phyloP scores from a whole-genome alignment of 2,797 vertebrate genomes.

The Arremon aurantiirostris region DNA sequence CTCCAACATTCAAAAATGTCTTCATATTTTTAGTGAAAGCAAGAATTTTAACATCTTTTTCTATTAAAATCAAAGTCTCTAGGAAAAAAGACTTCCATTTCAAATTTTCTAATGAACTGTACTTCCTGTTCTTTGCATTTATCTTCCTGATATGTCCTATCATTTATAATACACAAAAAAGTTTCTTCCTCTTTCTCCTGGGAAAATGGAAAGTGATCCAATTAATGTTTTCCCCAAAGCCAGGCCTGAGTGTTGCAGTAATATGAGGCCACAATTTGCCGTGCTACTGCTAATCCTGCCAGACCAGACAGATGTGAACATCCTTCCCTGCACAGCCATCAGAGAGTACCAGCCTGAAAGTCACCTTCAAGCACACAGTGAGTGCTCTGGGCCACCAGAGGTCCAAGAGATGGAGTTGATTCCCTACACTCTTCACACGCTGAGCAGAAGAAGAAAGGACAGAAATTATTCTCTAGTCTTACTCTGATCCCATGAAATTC shows the following conservation, averaged over 20 bases:
- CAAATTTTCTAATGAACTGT: not conserved
- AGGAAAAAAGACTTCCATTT: not conserved
- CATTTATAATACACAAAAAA: not conserved
- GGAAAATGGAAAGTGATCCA: not conserved
- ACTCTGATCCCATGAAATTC: not conserved
- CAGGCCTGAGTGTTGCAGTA: not conserved
- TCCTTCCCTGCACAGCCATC: not conserved
- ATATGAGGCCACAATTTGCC: not conserved
- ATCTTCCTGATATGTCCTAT: not conserved
- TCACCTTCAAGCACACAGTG: not conserved
- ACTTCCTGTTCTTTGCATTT: not conserved
- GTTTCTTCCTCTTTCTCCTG: not conserved
- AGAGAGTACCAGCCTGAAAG: not conserved
- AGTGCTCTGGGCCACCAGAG: not conserved
- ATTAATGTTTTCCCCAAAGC: not conserved
- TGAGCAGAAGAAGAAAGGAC: not conserved
- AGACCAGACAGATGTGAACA: not conserved
- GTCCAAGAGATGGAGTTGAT: not conserved
- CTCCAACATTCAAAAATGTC: not conserved
- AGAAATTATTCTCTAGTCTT: not conserved
- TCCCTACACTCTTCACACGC: not conserved
- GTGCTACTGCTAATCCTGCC: not conserved
- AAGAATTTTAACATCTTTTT: not conserved
- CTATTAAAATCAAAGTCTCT: not conserved
- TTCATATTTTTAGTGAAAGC: not conserved